Base-by-base conservation (phyloP, 53 echinoderm and acorn worm genomes). In the Henricia sp. region DNA sequence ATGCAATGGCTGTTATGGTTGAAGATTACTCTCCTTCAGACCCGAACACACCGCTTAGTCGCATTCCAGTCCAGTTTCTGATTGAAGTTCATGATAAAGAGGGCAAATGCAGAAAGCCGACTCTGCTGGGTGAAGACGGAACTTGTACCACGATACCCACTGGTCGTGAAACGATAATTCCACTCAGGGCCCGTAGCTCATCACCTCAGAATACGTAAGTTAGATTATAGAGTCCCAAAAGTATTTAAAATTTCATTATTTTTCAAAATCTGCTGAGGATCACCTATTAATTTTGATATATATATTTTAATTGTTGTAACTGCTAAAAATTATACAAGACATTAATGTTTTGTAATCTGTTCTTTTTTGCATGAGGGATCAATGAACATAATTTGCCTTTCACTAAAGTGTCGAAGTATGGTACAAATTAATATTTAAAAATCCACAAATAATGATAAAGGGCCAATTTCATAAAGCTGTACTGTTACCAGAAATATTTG, bases 91-190 rank as follows among this genome's bases (percentile, higher is more conserved):
- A 41, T 86, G 88, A 72, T 83, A 90, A 41, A 88, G 90, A 83
- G 83, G 97, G 97, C 88, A 90, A 69, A 83, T 94, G 33, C 83
- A 90, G 57, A 74, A 88, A 82, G 94, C 94, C 62, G 86, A 83
- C 3, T 85, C 90, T 41, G 88, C 82, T 84, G 57, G 52, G 10
- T 62, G 84, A 52, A 60, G 58, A 86, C 34, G 38, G 62, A 17
- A 42, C 34, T 0, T 82, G 82, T n/a, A 66, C 65, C 46, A 64
- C 66, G 30, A 43, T 82, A 11, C 66, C 82, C 14, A 66, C 82
- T 14, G 66, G 82, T 13, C 26, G 50, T 1, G 39, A 44, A 20
- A 82, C 48, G 74, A 54, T 14, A 25, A 53, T 0, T 6, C 3
- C 57, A 1, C 37, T 74, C 74, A 38, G 37, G 16, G 74, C 74